Base-by-base conservation (phyloP, 2,113 vertebrate genomes). In the Paradoxurus hermaphroditus region DNA sequence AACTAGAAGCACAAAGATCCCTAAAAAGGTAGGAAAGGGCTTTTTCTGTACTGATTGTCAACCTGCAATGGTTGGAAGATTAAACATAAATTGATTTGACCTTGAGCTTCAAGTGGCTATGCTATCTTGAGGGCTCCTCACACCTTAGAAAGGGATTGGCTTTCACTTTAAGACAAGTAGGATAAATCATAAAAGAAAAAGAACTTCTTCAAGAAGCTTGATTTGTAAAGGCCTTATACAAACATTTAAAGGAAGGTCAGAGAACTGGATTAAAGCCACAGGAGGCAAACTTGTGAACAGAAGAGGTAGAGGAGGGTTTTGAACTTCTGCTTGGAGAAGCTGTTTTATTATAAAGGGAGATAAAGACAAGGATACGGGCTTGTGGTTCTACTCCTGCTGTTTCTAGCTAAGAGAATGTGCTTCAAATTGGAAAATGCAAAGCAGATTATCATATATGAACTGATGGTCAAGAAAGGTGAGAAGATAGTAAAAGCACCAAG, bases 31-130 rank as follows among this genome's bases (percentile, higher is more conserved):
- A 90, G 68, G 56, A 86, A 84, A 41, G 91, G 34, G n/a, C 14
- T 91, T 94, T 84, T 86, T 72, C 63, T 94, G 4, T 59, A 27
- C 49, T 77, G 53, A 7, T 34, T 89, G 21, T 90, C 36, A 75
- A 34, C 41, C 13, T 16, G 56, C 41, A 67, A 1, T 77, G 29
- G 36, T 70, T 96, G 90, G 39, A 90, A 92, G 39, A 46, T 77
- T 87, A 65, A 90, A 56, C 13, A 23, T 90, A 87, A 91, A 90
- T 95, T 68, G 27, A 67, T 96, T 96, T 96, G 94, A 93, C 67
- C 91, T 97, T 95, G 39, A 96, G 53, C 51, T 94, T 95, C 59
- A 81, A 56, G 44, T 62, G 27, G n/a, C 92, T 91, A 7, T 95
- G 72, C 93, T 91, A 51, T 92, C 51, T 95, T 53, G 65, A 92